Base-by-base conservation (phyloP, 1,140 invertebrate species). In the Cyphomyrmex costatus region DNA sequence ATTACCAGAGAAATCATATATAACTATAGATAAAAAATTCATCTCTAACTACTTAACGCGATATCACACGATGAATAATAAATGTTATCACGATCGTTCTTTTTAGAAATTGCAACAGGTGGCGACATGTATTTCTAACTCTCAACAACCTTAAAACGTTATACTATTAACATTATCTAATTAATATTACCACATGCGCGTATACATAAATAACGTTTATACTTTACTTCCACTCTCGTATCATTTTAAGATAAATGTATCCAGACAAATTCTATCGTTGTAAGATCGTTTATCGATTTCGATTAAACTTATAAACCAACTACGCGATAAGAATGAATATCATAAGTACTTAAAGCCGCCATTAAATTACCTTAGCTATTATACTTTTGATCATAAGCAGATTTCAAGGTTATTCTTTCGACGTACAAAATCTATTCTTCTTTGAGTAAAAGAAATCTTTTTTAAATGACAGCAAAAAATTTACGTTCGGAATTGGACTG, bases 71-170 rank as follows among this genome's bases (percentile, higher is more conserved):
- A 30, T 66, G 42, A 65, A 79, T 79, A 61, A 80, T 70, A 83
- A 83, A 74, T 83, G 53, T 83, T 83, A 83, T 83, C 79, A 60
- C n/a, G 53, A 83, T 83, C 79, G 53, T 83, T 83, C 79, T 83
- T 83, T 83, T 83, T 73, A 83, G 79, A 83, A 83, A 83, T 83
- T 83, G 79, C 79, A 83, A 83, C 79, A 83, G 79, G 79, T 83
- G 68, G 79, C 36, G 68, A 83, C 79, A 83, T 83, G 27, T 60
- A 73, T 74, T 74, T 68, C 4, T 27, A 51, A 60, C 36, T 83
- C 53, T 74, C 66, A 83, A 83, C 68, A 82, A 73, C 24, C 68
- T 83, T 60, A 80, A 58, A 60, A 80, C 78, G 63, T 70, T 56
- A 33, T 42, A 49, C 65, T 71, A 42, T 80, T 80, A 70, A 70